phyloP scores from a whole-genome alignment of 2,888 invertebrate species.

The Hirtodrosophila confusa region DNA sequence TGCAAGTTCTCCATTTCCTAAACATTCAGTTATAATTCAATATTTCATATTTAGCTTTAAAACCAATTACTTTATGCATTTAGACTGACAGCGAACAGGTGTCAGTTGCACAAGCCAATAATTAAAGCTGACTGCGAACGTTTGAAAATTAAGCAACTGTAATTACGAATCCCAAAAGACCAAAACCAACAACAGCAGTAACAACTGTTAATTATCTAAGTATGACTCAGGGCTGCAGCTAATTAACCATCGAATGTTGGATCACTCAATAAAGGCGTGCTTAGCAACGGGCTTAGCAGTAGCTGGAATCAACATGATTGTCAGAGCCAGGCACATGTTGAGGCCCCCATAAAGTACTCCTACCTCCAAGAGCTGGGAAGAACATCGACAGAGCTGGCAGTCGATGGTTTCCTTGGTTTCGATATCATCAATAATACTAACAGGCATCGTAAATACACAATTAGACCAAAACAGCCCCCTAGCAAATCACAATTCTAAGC shows the following conservation, averaged over 20 bases:
- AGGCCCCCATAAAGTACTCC: not conserved
- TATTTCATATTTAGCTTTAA: not conserved
- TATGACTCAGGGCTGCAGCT: slow-evolving; percentile 43
- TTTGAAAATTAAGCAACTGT: slow-evolving; percentile 52
- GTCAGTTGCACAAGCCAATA: slow-evolving; percentile 48
- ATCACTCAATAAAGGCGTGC: slow-evolving; percentile 15
- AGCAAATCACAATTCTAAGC: too few relatives aligned
- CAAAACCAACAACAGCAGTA: slow-evolving; percentile 18
- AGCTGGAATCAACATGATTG: not conserved
- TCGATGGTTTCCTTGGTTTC: too few relatives aligned
- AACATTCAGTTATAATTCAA: not conserved
- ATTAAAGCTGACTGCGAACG: slow-evolving; percentile 37
- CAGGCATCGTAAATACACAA: too few relatives aligned
- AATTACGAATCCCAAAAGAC: slow-evolving; percentile 42
- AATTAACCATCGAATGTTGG: slow-evolving; percentile 27
- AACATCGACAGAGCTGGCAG: not conserved
- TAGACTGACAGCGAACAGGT: slow-evolving; percentile 40
- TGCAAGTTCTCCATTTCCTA: slow-evolving; percentile 6
- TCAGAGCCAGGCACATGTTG: slow-evolving; percentile 4
- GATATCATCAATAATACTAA: too few relatives aligned
- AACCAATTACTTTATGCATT: slow-evolving; percentile 8
- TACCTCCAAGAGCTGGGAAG: not conserved
- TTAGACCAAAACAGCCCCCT: too few relatives aligned
- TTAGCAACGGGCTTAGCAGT: slow-evolving; percentile 32
- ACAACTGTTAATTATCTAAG: slow-evolving; percentile 38